These are phyloP conservation scores for Alviniconcha marisindica DNA, from an alignment of 1,140 invertebrate species.

Conservation along the genomic window DNA sequence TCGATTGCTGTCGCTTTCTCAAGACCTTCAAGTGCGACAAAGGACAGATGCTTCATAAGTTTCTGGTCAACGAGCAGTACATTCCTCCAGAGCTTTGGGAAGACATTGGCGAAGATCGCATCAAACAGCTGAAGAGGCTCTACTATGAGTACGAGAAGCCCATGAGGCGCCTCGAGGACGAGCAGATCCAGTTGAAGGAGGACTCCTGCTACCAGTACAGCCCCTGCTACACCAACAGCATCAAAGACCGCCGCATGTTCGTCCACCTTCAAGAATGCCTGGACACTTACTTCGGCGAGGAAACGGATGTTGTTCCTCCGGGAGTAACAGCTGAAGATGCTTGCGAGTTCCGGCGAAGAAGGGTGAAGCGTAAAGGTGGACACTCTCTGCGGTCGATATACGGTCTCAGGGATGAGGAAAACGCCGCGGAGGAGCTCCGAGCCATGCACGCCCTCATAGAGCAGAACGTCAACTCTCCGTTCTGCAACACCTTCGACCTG, in stretches of 20 bases:
- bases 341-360: constrained; percentile 43
- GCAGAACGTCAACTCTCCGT: constrained; percentile 33
- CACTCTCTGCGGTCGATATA: constrained; percentile 39
- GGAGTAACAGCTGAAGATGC: constrained; percentile 15
- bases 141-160: constrained; percentile 35
- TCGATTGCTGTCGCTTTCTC: constrained; percentile 33
- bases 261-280: constrained; percentile 48
- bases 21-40: constrained; percentile 37
- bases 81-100: constrained; percentile 27
- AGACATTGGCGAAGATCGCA: constrained; percentile 19
- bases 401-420: constrained; percentile 58
- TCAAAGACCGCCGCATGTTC: constrained; percentile 38
- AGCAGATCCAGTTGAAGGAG: constrained; percentile 47
- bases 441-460: constrained; percentile 25
- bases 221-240: not conserved
- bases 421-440: constrained; percentile 52
- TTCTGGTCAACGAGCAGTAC: constrained; percentile 40
- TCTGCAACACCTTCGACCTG: constrained; percentile 37
- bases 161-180: constrained; percentile 49
- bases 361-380: constrained; percentile 38
- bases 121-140: constrained; percentile 38
- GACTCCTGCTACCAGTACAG: constrained; percentile 33
- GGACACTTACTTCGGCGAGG: constrained; percentile 48
- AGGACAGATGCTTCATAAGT: constrained; percentile 41
- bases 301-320: constrained; percentile 31